phyloP scores from a whole-genome alignment of 2,888 invertebrate species.

The Mythimna ferrago region DNA sequence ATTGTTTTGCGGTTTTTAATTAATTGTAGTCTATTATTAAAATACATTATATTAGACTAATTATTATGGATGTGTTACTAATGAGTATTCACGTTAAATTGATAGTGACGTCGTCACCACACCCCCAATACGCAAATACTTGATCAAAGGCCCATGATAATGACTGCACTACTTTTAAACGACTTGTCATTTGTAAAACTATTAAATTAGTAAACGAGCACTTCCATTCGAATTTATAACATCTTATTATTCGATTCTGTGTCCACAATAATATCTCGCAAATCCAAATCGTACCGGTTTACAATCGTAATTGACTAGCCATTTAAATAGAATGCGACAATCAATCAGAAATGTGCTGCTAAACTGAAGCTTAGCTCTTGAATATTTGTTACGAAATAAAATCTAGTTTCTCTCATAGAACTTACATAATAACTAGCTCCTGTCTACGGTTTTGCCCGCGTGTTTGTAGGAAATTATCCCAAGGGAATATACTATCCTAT shows the following conservation, averaged over 20 bases:
- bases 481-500: no score
- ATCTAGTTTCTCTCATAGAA: slow-evolving; percentile 34
- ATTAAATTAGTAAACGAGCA: slow-evolving; percentile 15
- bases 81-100: slow-evolving; percentile 21
- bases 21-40: slow-evolving; percentile 25
- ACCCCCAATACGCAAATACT: slow-evolving; percentile 49
- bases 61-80: slow-evolving; percentile 19
- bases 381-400: slow-evolving; percentile 32
- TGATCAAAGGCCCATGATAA: slow-evolving; percentile 18
- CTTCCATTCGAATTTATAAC: slow-evolving; percentile 26
- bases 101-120: slow-evolving; percentile 49
- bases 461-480: no score
- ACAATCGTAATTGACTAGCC: slow-evolving; percentile 21
- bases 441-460: no score
- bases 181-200: slow-evolving; percentile 23
- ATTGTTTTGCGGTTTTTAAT: slow-evolving; percentile 49
- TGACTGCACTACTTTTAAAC: slow-evolving; percentile 25
- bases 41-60: slow-evolving; percentile 12
- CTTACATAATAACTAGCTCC: slow-evolving; percentile 3
- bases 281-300: slow-evolving; percentile 36
- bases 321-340: slow-evolving; percentile 28
- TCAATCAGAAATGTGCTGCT: slow-evolving; percentile 42
- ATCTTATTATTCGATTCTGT: slow-evolving; percentile 25
- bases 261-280: slow-evolving; percentile 27
- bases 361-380: slow-evolving; percentile 23